Base-by-base conservation (phyloP, 2,888 invertebrate genomes). In the Agrochola macilenta region DNA sequence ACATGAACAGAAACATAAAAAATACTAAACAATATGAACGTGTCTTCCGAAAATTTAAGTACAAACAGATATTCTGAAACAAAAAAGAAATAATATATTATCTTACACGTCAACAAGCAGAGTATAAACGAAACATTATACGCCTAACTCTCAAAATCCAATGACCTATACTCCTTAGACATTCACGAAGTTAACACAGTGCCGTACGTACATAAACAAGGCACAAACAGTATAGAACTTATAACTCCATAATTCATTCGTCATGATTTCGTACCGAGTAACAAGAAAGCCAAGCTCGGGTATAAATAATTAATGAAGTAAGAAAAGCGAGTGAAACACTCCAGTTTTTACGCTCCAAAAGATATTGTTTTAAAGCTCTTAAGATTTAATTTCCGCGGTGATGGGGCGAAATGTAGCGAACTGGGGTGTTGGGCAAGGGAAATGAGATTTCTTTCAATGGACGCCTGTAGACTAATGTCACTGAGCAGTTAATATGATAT, bases 301-400 rank as follows among this genome's bases (percentile, higher is more conserved):
- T 84, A 90, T 90, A 89, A 90, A 90, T 90, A 88, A 90, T 91
- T 91, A 89, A 91, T 89, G 86, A 90, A 83, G 75, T 74, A 86
- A 87, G 85, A 86, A 89, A 89, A 84, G 84, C 86, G 79, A 76
- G 74, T 83, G 83, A 85, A 90, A 87, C 88, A 88, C 87, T 90
- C 77, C 75, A 84, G 81, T 86, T 91, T 91, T 90, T 90, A 88
- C 86, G 89, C 87, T 86, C 79, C 82, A 76, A 79, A 82, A 87
- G 86, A 84, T 89, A 88, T 89, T 87, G 84, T 88, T 87, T 88
- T 83, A 82, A 89, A 81, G 89, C 87, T 87, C 69, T 77, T 76
- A 82, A 81, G 88, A 89, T 86, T 87, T 89, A 79, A 87, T 87
- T 87, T 87, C 81, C 85, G 78, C 81, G 79, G 80, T 78, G 77